phyloP scores from a whole-genome alignment of 1,140 invertebrate genomes.

The Chlorops oryzae region DNA sequence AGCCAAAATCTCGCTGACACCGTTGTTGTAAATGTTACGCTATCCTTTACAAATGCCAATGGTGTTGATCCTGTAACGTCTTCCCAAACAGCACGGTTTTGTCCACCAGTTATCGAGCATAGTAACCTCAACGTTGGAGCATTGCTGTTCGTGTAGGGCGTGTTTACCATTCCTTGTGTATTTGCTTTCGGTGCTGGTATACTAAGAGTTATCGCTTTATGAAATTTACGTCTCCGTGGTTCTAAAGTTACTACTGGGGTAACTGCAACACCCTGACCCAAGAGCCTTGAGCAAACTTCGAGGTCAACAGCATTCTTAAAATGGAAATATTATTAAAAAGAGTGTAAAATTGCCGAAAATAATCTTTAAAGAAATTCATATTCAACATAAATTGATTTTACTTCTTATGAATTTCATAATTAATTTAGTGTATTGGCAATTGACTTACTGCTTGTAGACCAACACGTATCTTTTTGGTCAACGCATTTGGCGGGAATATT shows the following conservation, averaged over 20 bases:
- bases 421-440: too few species aligned
- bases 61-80: slow-evolving; percentile 98
- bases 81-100: slow-evolving; percentile 96
- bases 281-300: slow-evolving; percentile 88
- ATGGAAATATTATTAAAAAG: too few species aligned
- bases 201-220: slow-evolving; percentile 96
- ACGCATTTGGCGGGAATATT: slow-evolving; percentile 94
- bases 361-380: too few species aligned
- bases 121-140: slow-evolving; percentile 90
- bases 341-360: too few species aligned
- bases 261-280: slow-evolving; percentile 96
- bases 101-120: slow-evolving; percentile 97
- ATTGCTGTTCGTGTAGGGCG: slow-evolving; percentile 69
- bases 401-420: too few species aligned
- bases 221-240: slow-evolving; percentile 94
- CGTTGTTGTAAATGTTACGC: slow-evolving; percentile 97
- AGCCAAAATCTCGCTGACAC: slow-evolving; percentile 99
- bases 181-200: slow-evolving; percentile 93
- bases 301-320: slow-evolving; percentile 95
- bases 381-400: too few species aligned
- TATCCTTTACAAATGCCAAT: slow-evolving; percentile 95
- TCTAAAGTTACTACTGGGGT: slow-evolving; percentile 98
- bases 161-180: slow-evolving; percentile 95
- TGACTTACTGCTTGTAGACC: slow-evolving; percentile 98
- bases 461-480: slow-evolving; percentile 99